Percentiles rank a stretch among this genome's conserved stretches.
phyloP scores from a whole-genome alignment of 2,888 invertebrate species.

The Ryuthela nishihirai region DNA sequence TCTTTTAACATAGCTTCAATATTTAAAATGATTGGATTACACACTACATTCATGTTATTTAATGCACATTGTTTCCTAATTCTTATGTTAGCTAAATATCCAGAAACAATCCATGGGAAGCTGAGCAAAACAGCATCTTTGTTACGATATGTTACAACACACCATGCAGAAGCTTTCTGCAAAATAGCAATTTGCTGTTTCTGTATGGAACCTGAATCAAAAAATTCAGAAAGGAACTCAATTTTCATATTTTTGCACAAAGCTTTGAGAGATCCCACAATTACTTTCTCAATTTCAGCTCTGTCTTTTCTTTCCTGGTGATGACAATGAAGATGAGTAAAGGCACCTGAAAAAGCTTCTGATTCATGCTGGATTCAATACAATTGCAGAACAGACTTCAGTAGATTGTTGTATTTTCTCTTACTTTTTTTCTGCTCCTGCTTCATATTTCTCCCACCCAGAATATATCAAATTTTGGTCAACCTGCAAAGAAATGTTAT shows the following conservation, averaged over 20 bases:
- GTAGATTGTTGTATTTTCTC: slow-evolving; percentile 17
- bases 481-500: slow-evolving; percentile 16
- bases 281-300: slow-evolving; percentile 25
- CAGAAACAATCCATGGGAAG: slow-evolving; percentile 33
- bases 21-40: too few relatives aligned
- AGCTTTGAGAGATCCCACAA: slow-evolving; percentile 11
- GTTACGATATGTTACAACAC: slow-evolving; percentile 21
- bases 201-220: background rate
- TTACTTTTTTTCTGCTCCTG: slow-evolving; percentile 22
- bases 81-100: slow-evolving; percentile 17
- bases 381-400: slow-evolving; percentile 25
- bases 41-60: slow-evolving; percentile 3
- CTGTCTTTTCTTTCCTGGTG: slow-evolving; percentile 25
- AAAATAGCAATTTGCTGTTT: too few relatives aligned
- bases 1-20: too few relatives aligned
- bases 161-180: slow-evolving; percentile 36
- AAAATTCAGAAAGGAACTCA: slow-evolving; percentile 30
- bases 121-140: slow-evolving; percentile 19
- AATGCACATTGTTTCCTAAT: slow-evolving; percentile 1
- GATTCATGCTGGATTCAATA: slow-evolving; percentile 38
- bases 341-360: slow-evolving; percentile 30
- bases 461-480: slow-evolving; percentile 25
- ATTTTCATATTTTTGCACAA: slow-evolving; percentile 11
- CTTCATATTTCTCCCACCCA: slow-evolving; percentile 38
- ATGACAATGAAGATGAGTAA: slow-evolving; percentile 21